Conservation (phyloP, 2,888 invertebrate genomes). For the Caenorhabditis angaria region DNA sequence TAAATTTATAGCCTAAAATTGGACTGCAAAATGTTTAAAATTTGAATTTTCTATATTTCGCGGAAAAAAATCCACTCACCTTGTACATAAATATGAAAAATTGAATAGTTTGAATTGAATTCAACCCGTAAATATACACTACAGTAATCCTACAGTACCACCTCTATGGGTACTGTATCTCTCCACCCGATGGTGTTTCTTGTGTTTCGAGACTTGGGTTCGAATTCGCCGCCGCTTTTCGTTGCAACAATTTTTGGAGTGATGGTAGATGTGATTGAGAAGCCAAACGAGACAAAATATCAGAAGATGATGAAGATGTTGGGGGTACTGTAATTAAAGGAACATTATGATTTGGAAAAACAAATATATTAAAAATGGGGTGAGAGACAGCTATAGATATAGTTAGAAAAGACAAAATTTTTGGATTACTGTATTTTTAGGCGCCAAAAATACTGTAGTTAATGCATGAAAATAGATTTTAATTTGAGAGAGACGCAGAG, state of each 20-base stretch:
- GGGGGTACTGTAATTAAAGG: neutral
- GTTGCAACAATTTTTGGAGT: slow-evolving; percentile 33
- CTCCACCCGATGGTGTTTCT: slow-evolving; percentile 24
- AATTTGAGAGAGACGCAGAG: too few species aligned
- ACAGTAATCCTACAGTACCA: neutral
- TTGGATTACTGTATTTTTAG: neutral
- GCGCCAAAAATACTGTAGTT: slow-evolving; percentile 1
- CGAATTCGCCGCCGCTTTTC: slow-evolving; percentile 34
- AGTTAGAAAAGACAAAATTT: neutral
- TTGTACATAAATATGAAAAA: slow-evolving; percentile 12
- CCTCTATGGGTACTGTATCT: slow-evolving; percentile 20
- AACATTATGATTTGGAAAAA: neutral
- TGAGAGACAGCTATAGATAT: neutral
- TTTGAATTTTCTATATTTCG: slow-evolving; percentile 6
- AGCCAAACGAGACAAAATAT: slow-evolving; percentile 6
- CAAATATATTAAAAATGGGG: neutral
- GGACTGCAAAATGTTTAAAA: neutral
- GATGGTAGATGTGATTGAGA: slow-evolving; percentile 10
- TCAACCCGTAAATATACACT: neutral
- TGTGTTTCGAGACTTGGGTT: slow-evolving; percentile 3
- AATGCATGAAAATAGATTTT: too few species aligned
- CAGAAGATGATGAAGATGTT: neutral
- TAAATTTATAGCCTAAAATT: neutral
- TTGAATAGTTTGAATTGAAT: neutral
- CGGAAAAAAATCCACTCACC: slow-evolving; percentile 20